phyloP scores from a whole-genome alignment of 2,888 invertebrate species.

The Diaphora mendica region DNA sequence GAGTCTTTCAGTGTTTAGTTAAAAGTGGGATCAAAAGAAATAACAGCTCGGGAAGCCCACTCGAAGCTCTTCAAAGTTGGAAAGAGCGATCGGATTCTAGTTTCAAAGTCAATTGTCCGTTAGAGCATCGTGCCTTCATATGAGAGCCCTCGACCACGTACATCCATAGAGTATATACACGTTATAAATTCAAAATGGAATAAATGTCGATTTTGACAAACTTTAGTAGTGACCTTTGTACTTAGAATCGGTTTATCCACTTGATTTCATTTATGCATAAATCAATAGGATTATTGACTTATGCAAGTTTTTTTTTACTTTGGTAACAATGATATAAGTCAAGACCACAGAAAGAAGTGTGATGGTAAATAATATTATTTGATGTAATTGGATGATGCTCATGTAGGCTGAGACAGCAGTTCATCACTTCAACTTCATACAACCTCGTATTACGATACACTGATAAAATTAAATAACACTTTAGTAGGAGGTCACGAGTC shows the following conservation, averaged over 20 bases:
- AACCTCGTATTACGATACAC: too few relatives aligned
- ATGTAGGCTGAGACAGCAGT: too few relatives aligned
- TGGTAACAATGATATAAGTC: background rate
- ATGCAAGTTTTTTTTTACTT: too few relatives aligned
- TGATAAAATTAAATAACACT: too few relatives aligned
- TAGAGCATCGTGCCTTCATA: slow-evolving; percentile 47
- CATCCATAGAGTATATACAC: slow-evolving; percentile 23
- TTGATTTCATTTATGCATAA: too few relatives aligned
- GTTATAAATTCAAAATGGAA: background rate
- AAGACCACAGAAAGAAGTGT: background rate
- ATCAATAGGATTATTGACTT: too few relatives aligned
- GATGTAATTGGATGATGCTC: too few relatives aligned
- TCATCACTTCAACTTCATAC: too few relatives aligned
- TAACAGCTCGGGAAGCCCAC: slow-evolving; percentile 43
- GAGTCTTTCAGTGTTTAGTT: slow-evolving; percentile 11
- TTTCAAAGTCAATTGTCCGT: slow-evolving; percentile 67
- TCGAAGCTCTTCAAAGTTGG: slow-evolving; percentile 49
- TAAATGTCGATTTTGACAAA: background rate
- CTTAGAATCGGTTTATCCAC: background rate
- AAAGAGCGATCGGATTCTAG: slow-evolving; percentile 59
- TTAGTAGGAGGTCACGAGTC: too few relatives aligned
- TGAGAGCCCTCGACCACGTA: slow-evolving; percentile 50
- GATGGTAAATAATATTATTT: too few relatives aligned
- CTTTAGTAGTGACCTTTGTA: background rate
- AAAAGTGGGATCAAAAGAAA: slow-evolving; percentile 43